phyloP scores from a whole-genome alignment of 2,888 invertebrate genomes.

The Trisateles emortualis region DNA sequence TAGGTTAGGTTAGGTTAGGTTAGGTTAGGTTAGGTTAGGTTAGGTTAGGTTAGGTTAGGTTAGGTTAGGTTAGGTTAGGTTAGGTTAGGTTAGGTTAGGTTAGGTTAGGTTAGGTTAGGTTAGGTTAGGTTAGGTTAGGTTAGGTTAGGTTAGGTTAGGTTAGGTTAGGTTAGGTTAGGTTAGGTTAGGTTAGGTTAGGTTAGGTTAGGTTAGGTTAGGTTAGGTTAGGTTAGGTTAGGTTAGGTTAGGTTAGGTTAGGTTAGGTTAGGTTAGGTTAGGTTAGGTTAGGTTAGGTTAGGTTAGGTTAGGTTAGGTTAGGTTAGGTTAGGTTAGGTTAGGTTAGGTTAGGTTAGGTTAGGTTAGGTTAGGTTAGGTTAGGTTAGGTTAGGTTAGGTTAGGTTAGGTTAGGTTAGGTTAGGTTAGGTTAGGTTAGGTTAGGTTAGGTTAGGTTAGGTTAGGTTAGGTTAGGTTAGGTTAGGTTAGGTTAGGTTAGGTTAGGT shows the following conservation, averaged over 20 bases:
- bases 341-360: conserved; percentile 23
- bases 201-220: conserved; percentile 13
- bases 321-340: conserved; percentile 19
- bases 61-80: conserved; percentile 17
- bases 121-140: conserved; percentile 20
- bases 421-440: conserved; percentile 39
- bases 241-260: conserved; percentile 13
- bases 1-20: conserved; percentile 17
- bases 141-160: conserved; percentile 20
- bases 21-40: conserved; percentile 17
- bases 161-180: conserved; percentile 15
- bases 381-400: conserved; percentile 39
- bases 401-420: conserved; percentile 34
- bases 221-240: conserved; percentile 13
- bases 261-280: conserved; percentile 17
- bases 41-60: conserved; percentile 17
- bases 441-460: conserved; percentile 47
- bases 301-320: conserved; percentile 18
- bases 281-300: conserved; percentile 18
- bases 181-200: conserved; percentile 13
- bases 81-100: conserved; percentile 17
- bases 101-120: conserved; percentile 17
- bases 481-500: conserved; percentile 42
- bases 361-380: conserved; percentile 21
- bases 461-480: conserved; percentile 41